Evolutionary conservation across 2,888 invertebrate genomes (phyloP).

Genomic region (Acleris sparsana): DNA sequence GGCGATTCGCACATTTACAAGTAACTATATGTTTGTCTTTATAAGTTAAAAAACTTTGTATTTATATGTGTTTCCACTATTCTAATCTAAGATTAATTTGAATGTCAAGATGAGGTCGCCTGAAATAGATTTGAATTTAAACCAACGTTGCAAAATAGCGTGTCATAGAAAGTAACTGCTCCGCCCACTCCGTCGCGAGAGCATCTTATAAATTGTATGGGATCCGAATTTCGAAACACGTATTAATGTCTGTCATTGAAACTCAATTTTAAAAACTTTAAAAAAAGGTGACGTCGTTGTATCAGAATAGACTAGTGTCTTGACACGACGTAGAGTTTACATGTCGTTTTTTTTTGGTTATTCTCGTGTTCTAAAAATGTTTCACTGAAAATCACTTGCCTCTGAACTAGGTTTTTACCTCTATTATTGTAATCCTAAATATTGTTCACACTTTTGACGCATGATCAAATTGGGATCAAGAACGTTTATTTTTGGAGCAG

Average conservation of each 20-base stretch:
- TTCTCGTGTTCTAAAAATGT: too few species aligned
- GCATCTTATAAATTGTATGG: constrained; percentile 49
- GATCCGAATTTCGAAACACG: constrained; percentile 22
- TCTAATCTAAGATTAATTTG: constrained; percentile 33
- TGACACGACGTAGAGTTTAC: too few species aligned
- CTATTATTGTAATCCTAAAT: too few species aligned
- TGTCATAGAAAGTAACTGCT: constrained; percentile 41
- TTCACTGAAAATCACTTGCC: too few species aligned
- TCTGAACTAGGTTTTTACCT: too few species aligned
- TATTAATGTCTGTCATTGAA: constrained; percentile 26
- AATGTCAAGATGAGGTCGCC: constrained; percentile 54
- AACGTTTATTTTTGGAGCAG: constrained; percentile 26
- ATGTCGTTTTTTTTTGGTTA: too few species aligned
- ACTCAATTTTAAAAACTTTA: not conserved
- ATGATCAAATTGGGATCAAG: constrained; percentile 31
- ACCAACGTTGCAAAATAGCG: constrained; percentile 61
- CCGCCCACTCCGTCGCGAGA: constrained; percentile 42
- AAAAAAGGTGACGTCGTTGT: not conserved
- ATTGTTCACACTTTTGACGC: constrained; percentile 17
- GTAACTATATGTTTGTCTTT: not conserved
- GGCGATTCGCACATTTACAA: too few species aligned
- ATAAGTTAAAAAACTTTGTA: constrained; percentile 12
- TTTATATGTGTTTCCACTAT: constrained; percentile 29
- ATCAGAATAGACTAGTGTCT: not conserved
- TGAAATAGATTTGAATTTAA: constrained; percentile 60